Percentiles rank a stretch among this genome's conserved stretches.
Conservation (phyloP, 2,797 vertebrate species). For the Oceanodroma leucorhoa region DNA sequence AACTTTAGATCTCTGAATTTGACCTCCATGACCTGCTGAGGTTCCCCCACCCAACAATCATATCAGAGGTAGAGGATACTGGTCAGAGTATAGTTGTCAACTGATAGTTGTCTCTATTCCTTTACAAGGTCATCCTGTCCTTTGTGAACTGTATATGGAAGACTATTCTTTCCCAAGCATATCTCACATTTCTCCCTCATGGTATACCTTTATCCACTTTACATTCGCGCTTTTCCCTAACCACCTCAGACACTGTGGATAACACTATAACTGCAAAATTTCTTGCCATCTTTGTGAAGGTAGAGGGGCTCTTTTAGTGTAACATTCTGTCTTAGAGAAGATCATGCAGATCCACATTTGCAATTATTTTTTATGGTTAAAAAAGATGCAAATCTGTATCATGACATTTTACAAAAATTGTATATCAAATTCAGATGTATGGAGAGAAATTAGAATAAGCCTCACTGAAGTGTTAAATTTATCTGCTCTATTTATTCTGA, state of each 20-base stretch:
- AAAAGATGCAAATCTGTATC: neutral
- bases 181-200: neutral
- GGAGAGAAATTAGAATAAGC: neutral
- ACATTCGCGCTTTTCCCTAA: neutral
- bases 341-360: neutral
- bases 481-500: neutral
- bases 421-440: neutral
- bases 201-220: neutral
- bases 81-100: too few species aligned
- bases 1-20: too few species aligned
- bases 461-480: neutral
- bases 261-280: neutral
- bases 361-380: neutral
- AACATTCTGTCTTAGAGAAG: neutral
- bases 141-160: neutral
- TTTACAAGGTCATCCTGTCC: neutral
- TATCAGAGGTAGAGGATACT: too few species aligned
- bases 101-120: neutral
- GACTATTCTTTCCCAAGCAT: neutral
- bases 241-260: neutral
- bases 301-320: neutral
- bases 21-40: too few species aligned
- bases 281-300: neutral
- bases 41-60: too few species aligned
- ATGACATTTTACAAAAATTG: neutral